Percentiles rank a stretch among this genome's conserved stretches.
Evolutionary conservation across 2,888 invertebrate genomes (phyloP).

Genomic region (Cantharis flavilabris): DNA sequence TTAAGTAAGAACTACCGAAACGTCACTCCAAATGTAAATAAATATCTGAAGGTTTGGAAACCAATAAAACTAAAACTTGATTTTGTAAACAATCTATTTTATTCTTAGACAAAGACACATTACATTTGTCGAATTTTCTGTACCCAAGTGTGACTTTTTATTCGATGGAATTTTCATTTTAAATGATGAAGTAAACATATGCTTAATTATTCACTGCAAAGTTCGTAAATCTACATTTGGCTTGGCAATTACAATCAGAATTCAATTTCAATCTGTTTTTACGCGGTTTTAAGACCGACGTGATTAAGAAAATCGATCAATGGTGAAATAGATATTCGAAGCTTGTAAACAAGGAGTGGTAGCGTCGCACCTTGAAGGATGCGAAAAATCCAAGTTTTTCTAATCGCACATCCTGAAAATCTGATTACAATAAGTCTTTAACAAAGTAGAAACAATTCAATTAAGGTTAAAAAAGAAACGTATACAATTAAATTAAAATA

Average conservation of each 20-base stretch:
- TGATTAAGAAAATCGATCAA: conserved; percentile 6
- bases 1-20: neutral
- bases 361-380: conserved; percentile 17
- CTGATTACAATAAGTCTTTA: neutral
- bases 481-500: neutral
- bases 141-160: neutral
- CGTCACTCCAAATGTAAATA: no score
- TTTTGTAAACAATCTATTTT: conserved; percentile 7
- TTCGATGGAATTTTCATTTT: neutral
- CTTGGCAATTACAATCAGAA: neutral
- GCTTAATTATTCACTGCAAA: no score
- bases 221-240: neutral
- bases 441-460: neutral
- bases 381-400: neutral
- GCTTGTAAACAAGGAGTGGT: conserved; percentile 16
- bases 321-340: conserved; percentile 16
- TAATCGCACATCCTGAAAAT: neutral
- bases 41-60: conserved; percentile 6
- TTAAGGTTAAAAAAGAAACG: neutral
- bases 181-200: no score
- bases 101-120: conserved; percentile 8
- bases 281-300: neutral
- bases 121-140: neutral
- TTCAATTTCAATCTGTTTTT: neutral
- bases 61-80: conserved; percentile 17